phyloP scores from a whole-genome alignment of 2,888 invertebrate species.

The Melieria picta region DNA sequence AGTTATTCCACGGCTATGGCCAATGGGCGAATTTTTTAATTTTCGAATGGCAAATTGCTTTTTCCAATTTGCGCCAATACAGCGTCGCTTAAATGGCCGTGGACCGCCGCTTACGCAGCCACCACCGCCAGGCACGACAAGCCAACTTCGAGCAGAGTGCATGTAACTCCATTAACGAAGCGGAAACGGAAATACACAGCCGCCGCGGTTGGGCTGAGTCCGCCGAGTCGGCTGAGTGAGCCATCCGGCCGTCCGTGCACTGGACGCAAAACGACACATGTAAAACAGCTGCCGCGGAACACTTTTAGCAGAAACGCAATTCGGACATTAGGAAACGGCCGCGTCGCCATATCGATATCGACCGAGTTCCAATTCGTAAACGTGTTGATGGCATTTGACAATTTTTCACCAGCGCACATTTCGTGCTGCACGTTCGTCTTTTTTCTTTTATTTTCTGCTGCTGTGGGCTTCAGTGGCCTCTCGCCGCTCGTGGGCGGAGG shows the following conservation, averaged over 20 bases:
- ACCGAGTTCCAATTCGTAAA: conserved; percentile 9
- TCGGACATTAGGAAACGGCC: not conserved
- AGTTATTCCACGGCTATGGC: no score
- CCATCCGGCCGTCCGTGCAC: not conserved
- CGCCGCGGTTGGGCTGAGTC: conserved; percentile 51
- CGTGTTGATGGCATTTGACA: conserved; percentile 50
- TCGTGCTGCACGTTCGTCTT: not conserved
- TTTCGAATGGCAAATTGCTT: conserved; percentile 50
- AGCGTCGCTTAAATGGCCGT: conserved; percentile 53
- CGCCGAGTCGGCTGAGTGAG: conserved; percentile 22
- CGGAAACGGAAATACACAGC: conserved; percentile 53
- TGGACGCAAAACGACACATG: not conserved
- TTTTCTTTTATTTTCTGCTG: not conserved
- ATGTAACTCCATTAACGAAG: conserved; percentile 61
- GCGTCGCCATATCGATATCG: not conserved
- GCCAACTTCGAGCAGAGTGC: not conserved
- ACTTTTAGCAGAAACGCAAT: not conserved
- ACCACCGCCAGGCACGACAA: not conserved
- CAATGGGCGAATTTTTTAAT: no score
- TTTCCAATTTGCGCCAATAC: conserved; percentile 61
- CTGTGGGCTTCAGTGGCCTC: not conserved
- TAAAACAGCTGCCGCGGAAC: not conserved
- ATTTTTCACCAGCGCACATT: conserved; percentile 35
- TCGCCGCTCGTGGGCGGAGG: no score
- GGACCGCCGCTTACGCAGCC: conserved; percentile 7